These are phyloP conservation scores for Galerucella calmariensis DNA, from an alignment of 2,888 invertebrate genomes.

Conservation along the genomic window DNA sequence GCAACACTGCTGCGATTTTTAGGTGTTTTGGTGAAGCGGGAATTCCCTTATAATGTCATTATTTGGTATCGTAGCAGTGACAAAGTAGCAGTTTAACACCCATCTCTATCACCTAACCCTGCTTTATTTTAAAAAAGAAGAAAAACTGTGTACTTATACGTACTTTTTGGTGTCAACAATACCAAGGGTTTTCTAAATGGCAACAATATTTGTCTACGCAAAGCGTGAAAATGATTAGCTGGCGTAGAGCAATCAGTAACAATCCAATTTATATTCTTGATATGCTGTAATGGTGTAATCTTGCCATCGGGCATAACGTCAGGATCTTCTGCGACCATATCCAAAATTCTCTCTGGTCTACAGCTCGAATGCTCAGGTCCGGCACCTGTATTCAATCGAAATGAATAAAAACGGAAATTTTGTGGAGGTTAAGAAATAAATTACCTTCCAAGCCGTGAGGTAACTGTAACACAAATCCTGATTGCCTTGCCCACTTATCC, in stretches of 20 bases:
- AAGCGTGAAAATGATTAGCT: slow-evolving; percentile 94
- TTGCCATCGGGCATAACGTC: slow-evolving; percentile 89
- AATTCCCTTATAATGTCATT: too few relatives aligned
- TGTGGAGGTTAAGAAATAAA: background rate
- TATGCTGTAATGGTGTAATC: slow-evolving; percentile 90
- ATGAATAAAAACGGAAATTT: background rate
- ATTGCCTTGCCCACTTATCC: slow-evolving; percentile 97
- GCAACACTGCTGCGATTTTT: too few relatives aligned
- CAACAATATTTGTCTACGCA: slow-evolving; percentile 92
- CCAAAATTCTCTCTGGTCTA: slow-evolving; percentile 88
- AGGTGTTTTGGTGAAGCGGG: too few relatives aligned
- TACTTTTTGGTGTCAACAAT: slow-evolving; percentile 95
- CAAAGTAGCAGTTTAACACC: too few relatives aligned
- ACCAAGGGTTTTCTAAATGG: slow-evolving; percentile 97
- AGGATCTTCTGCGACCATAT: slow-evolving; percentile 95
- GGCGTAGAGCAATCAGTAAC: slow-evolving; percentile 96
- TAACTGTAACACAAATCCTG: slow-evolving; percentile 91
- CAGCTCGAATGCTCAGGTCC: slow-evolving; percentile 96
- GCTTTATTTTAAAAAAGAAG: too few relatives aligned
- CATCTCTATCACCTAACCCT: too few relatives aligned
- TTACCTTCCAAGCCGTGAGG: slow-evolving; percentile 97
- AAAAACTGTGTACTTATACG: too few relatives aligned
- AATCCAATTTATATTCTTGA: slow-evolving; percentile 97
- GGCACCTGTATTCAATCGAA: slow-evolving; percentile 53
- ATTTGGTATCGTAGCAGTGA: too few relatives aligned